Evolutionary conservation across 2,797 vertebrate genomes (phyloP), one percentile per base, ranked within the genome.

Genomic region (Propithecus perrieri): DNA sequence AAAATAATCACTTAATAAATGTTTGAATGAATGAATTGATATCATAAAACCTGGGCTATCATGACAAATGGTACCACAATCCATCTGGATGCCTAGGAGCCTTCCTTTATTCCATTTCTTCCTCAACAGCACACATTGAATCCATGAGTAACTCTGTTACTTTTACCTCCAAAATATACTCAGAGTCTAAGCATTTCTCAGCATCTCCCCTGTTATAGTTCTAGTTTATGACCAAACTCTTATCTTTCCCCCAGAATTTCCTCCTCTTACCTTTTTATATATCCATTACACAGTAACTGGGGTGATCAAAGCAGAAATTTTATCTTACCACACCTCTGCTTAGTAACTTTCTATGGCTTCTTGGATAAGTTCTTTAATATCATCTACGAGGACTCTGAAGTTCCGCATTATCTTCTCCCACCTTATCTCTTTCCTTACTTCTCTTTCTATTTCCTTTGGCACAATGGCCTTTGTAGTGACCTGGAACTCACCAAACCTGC

Each of bases 1-100:
- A 79, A 95, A 94, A 61, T 72, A 86, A 86, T 80, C 71, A 75
- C 72, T 85, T 88, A 91, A 71, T 92, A 90, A 84, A 69, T 87
- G 55, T 90, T 92, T 85, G 59, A 94, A 81, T 85, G 61, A 87
- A 85, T 55, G 38, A 91, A 85, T 41, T 38, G 85, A 67, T 92
- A 18, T 95, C 14, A 93, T 81, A 24, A 43, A 80, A 76, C 28
- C 43, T n/a, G 69, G 28, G 75, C 35, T 57, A 50, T 26, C 13
- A 43, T 65, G 85, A 35, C 55, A 91, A 90, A 86, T 61, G 38
- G 9, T 35, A 85, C 85, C n/a, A 72, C 24, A 46, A 4, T 41
- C 10, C 14, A 71, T 26, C 22, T 79, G 41, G 30, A 38, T 85
- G 24, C 8, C 15, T 55, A 26, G 0, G 22, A 67, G 22, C 55